Evolutionary conservation across 2,797 vertebrate genomes (phyloP).

Genomic region (Allobates femoralis): DNA sequence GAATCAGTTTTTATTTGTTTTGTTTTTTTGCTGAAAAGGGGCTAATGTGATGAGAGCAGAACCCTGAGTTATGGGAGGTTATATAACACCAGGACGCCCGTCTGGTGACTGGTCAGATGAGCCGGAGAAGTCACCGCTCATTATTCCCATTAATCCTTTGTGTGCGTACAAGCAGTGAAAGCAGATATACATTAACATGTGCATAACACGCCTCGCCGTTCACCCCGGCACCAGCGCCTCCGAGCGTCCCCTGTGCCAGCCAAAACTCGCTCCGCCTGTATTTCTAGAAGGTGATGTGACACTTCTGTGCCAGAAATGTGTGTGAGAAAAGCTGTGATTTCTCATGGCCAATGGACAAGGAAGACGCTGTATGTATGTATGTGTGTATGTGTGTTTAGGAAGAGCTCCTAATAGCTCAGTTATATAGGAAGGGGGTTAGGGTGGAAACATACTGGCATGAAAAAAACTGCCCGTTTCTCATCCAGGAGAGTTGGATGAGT

Average conservation of each 20-base stretch:
- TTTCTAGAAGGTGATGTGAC: conserved; percentile 28
- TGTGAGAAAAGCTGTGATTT: not conserved
- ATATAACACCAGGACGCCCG: not conserved
- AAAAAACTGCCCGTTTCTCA: too few species aligned
- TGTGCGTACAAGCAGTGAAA: conserved; percentile 34
- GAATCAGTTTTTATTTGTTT: too few species aligned
- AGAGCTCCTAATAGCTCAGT: too few species aligned
- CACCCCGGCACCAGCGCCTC: not conserved
- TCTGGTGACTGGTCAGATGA: conserved; percentile 14
- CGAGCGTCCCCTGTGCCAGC: conserved; percentile 1
- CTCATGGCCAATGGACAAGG: too few species aligned
- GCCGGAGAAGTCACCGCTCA: not conserved
- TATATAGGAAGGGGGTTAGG: too few species aligned
- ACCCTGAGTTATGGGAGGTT: not conserved
- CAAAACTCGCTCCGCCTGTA: conserved; percentile 51
- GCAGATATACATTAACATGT: conserved; percentile 9
- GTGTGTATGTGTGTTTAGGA: too few species aligned
- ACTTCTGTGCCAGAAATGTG: not conserved
- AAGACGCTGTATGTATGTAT: too few species aligned
- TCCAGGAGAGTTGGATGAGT: too few species aligned
- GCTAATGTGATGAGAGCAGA: too few species aligned
- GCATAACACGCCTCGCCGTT: not conserved
- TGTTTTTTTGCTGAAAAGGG: too few species aligned
- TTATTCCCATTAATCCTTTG: conserved; percentile 19
- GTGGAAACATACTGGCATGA: too few species aligned